phyloP scores from a whole-genome alignment of 2,113 vertebrate genomes.

The Ginglymostoma cirratum region DNA sequence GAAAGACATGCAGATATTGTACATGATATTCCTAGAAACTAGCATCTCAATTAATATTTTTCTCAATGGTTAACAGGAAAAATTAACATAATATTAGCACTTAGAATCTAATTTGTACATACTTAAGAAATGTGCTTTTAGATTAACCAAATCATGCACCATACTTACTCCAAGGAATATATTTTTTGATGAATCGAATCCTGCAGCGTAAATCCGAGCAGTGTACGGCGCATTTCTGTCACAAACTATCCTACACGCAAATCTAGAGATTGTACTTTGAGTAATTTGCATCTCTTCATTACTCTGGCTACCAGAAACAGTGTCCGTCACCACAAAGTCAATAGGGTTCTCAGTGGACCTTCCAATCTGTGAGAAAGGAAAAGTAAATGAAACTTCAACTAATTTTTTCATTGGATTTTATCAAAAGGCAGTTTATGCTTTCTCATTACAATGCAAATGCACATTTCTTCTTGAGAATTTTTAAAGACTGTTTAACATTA shows the following conservation, averaged over 20 bases:
- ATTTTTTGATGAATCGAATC: slow-evolving; percentile 96
- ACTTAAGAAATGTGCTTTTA: slow-evolving; percentile 97
- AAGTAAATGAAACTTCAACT: not conserved
- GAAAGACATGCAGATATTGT: not conserved
- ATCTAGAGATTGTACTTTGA: slow-evolving; percentile 95
- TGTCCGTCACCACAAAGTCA: slow-evolving; percentile 97
- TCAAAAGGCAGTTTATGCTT: not conserved
- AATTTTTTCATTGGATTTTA: not conserved
- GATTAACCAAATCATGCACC: slow-evolving; percentile 87
- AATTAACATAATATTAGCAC: not conserved
- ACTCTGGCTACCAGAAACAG: slow-evolving; percentile 78
- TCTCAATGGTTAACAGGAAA: not conserved
- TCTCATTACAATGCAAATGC: not conserved
- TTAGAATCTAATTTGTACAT: not conserved
- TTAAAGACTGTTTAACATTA: not conserved
- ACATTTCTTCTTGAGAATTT: not conserved
- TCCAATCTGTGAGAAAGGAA: slow-evolving; percentile 67
- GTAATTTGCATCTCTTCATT: slow-evolving; percentile 85
- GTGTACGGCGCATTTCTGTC: slow-evolving; percentile 82
- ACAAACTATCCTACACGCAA: slow-evolving; percentile 91
- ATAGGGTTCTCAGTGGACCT: slow-evolving; percentile 95
- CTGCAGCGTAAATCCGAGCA: slow-evolving; percentile 89
- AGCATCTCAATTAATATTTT: not conserved
- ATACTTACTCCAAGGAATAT: slow-evolving; percentile 92
- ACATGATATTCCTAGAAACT: not conserved